Percentiles rank a stretch among this genome's conserved stretches.
Evolutionary conservation across 2,888 invertebrate species (phyloP).

Genomic region (Arenicola marina): DNA sequence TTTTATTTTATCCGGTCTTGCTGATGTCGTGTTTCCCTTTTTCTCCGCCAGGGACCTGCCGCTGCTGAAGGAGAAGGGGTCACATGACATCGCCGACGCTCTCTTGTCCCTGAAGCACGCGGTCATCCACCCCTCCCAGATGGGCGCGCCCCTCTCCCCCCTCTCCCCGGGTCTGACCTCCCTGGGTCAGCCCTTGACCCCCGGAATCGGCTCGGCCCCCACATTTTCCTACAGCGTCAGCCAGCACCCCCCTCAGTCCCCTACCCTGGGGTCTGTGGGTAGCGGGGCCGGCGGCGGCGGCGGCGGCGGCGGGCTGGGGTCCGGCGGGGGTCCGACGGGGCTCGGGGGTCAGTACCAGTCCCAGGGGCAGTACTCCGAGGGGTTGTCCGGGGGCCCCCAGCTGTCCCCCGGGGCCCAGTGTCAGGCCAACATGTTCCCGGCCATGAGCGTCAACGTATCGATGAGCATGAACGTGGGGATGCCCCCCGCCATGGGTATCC

Average conservation of each 20-base stretch:
- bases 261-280: no score
- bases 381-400: neutral
- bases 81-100: constrained; percentile 76
- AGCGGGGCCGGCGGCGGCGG: neutral
- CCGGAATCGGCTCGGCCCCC: neutral
- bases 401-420: constrained; percentile 1
- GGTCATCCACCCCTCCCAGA: constrained; percentile 71
- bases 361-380: neutral
- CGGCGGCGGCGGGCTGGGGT: neutral
- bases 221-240: constrained; percentile 23
- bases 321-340: neutral
- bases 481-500: constrained; percentile 38
- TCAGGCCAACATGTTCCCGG: constrained; percentile 68
- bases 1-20: no score
- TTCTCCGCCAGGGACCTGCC: neutral
- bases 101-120: constrained; percentile 85
- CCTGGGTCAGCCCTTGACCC: neutral
- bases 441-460: constrained; percentile 95
- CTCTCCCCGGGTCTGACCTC: neutral
- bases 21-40: no score
- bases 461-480: constrained; percentile 98
- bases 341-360: neutral
- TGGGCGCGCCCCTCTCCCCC: neutral
- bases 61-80: neutral
- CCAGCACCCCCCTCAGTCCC: constrained; percentile 51